Evolutionary conservation across 2,797 vertebrate species (phyloP), one percentile per base, ranked within the genome.

Genomic region (Oreonectes daqikongensis): DNA sequence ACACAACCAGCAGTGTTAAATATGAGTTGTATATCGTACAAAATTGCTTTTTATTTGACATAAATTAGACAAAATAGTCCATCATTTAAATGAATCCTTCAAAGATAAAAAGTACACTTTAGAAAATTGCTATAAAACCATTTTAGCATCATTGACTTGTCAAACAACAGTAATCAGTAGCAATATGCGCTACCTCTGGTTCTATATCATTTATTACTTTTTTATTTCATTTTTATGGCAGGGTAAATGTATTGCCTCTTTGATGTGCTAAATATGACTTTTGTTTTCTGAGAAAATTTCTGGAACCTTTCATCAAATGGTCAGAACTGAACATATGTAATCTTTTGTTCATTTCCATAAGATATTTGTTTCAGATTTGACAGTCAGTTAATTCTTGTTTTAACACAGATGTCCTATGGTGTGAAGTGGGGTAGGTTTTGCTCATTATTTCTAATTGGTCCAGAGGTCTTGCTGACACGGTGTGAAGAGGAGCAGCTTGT

Each of bases 361-460:
- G 1, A 17, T 4, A 14, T 28, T 10, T 17, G 50, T 50, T 66
- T 67, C 18, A 55, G 12, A 17, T 66, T 28, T 52, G 1, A 24
- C 26, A 5, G 2, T 32, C 14, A 20, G 12, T 9, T 32, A 2
- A 17, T 24, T 26, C 11, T 20, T 44, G 22, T 46, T 14, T 74
- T 28, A 44, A 68, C 11, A n/a, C n/a, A 46, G 15, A 7, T 1
- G 1, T 75, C 73, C 44, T 42, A 14, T 46, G 14, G 52, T 59
- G 52, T 2, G 10, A 9, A 22, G 18, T 46, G 5, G 67, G 48
- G 22, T 42, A 28, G 28, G 38, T 57, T 18, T n/a, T 53, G 22
- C 28, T 80, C 18, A 30, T 80, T 71, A 71, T 59, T 64, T 35
- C 22, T 80, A 66, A 75, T 60, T 80, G 40, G 28, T 40, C 18